Conservation (phyloP, 2,888 invertebrate species). For the Sipha maydis region DNA sequence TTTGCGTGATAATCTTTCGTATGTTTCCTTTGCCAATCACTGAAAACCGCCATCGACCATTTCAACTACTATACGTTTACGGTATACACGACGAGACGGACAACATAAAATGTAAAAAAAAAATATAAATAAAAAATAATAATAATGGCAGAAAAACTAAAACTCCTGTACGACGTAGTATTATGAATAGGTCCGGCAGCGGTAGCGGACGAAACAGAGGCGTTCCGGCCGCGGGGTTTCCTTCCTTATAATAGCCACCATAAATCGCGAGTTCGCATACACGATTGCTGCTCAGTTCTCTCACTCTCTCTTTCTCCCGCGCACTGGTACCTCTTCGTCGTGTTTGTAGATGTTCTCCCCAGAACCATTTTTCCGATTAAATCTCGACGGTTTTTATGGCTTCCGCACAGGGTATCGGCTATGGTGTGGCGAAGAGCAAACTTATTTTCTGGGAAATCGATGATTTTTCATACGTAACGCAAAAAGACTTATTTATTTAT, state of each 20-base stretch:
- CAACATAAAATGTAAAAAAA: slow-evolving; percentile 1
- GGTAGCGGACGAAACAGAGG: slow-evolving; percentile 29
- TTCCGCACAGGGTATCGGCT: slow-evolving; percentile 5
- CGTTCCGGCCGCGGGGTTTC: slow-evolving; percentile 37
- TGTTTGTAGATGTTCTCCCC: slow-evolving; percentile 2
- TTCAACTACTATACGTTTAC: no score
- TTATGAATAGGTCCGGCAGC: neutral
- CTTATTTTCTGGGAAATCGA: neutral
- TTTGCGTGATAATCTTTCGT: no score
- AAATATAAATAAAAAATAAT: neutral
- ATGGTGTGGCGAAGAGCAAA: neutral
- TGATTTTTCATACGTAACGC: neutral
- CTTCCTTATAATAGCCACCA: slow-evolving; percentile 38
- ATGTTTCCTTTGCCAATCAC: no score
- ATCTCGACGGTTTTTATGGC: slow-evolving; percentile 49
- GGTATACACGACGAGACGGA: neutral
- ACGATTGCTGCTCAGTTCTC: neutral
- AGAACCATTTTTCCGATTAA: slow-evolving; percentile 54
- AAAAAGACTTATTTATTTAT: neutral
- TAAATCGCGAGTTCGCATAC: slow-evolving; percentile 45
- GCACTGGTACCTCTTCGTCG: neutral
- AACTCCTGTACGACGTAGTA: neutral
- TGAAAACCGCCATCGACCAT: no score
- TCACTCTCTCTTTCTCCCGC: neutral
- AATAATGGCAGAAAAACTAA: neutral